These are phyloP conservation scores for Habrosyne pyritoides DNA, from an alignment of 2,888 invertebrate genomes.

Conservation along the genomic window DNA sequence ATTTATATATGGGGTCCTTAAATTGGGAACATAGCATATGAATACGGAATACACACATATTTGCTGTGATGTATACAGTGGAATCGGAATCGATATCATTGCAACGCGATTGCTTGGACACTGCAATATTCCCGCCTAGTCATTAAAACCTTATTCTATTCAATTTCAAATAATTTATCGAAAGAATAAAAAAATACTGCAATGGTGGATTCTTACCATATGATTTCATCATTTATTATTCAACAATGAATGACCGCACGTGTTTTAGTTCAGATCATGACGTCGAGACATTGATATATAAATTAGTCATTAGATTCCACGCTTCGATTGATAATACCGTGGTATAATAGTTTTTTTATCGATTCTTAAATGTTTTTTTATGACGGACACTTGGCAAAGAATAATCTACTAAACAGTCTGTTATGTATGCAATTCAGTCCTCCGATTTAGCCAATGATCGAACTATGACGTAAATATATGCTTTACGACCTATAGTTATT, in stretches of 20 bases:
- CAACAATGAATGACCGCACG: slow-evolving; percentile 2
- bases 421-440: too few relatives aligned
- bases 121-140: not conserved
- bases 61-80: too few relatives aligned
- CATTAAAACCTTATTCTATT: not conserved
- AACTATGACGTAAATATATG: too few relatives aligned
- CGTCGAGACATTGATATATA: not conserved
- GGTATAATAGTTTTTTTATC: not conserved
- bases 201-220: not conserved
- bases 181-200: not conserved
- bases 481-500: too few relatives aligned
- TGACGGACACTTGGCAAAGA: too few relatives aligned
- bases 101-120: not conserved
- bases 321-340: not conserved
- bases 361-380: too few relatives aligned
- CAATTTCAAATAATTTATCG: too few relatives aligned
- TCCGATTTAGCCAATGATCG: too few relatives aligned
- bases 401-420: too few relatives aligned
- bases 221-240: slow-evolving; percentile 7
- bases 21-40: too few relatives aligned
- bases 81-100: not conserved
- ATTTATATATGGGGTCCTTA: too few relatives aligned
- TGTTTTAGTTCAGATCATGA: not conserved
- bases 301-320: not conserved
- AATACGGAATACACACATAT: too few relatives aligned